phyloP scores from a whole-genome alignment of 2,797 vertebrate genomes.

The Anas capensis region DNA sequence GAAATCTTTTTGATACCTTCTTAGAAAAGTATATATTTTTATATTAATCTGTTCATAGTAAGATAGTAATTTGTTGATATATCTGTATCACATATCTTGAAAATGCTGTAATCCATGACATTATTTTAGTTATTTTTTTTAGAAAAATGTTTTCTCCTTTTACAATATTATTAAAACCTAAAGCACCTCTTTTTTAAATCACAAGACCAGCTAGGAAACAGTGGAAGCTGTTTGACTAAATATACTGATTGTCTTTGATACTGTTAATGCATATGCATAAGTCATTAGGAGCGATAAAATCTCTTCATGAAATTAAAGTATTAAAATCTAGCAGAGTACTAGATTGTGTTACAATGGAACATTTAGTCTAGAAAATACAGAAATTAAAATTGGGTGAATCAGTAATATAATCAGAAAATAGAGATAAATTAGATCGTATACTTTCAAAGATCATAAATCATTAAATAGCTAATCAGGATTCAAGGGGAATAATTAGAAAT shows the following conservation, averaged over 20 bases:
- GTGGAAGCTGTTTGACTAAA: neutral
- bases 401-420: neutral
- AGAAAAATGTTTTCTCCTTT: neutral
- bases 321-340: neutral
- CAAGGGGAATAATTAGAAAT: neutral
- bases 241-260: neutral
- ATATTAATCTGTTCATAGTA: neutral
- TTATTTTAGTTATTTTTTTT: neutral
- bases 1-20: neutral
- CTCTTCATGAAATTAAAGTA: neutral
- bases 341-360: neutral
- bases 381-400: neutral
- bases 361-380: neutral
- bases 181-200: neutral
- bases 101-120: neutral
- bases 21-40: neutral
- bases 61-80: neutral
- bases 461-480: neutral
- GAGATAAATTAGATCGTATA: neutral
- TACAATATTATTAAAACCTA: neutral
- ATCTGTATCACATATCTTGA: neutral
- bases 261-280: neutral
- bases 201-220: neutral
- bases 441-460: neutral
- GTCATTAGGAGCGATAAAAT: neutral